phyloP scores from a whole-genome alignment of 2,797 vertebrate species.

The Melanitta fusca region DNA sequence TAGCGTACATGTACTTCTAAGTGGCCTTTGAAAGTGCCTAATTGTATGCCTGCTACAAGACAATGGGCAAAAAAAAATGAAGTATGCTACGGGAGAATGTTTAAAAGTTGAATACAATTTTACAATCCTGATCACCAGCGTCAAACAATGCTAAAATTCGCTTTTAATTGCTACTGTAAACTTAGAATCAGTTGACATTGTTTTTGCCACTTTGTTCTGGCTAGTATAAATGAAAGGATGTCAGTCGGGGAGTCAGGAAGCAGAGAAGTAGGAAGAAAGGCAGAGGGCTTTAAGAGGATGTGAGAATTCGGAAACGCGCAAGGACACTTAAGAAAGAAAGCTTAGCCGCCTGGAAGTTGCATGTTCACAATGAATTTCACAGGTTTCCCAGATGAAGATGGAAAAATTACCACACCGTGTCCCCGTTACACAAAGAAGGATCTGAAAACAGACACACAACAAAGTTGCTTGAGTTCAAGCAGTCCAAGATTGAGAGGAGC shows the following conservation, averaged over 20 bases:
- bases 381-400: background rate
- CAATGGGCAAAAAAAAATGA: background rate
- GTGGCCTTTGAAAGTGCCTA: background rate
- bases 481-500: background rate
- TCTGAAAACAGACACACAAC: background rate
- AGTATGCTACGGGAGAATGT: background rate
- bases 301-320: background rate
- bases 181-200: background rate
- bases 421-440: background rate
- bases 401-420: background rate
- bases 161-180: background rate
- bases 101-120: background rate
- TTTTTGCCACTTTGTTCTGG: background rate
- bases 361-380: background rate
- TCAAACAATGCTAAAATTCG: background rate
- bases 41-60: background rate
- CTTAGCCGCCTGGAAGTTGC: background rate
- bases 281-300: background rate
- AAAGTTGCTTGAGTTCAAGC: background rate
- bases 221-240: background rate
- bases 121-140: background rate
- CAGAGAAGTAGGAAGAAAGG: background rate
- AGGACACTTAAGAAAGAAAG: background rate
- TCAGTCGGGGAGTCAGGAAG: background rate
- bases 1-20: background rate